Conservation (phyloP, 2,888 invertebrate genomes). For the Encarsia formosa region DNA sequence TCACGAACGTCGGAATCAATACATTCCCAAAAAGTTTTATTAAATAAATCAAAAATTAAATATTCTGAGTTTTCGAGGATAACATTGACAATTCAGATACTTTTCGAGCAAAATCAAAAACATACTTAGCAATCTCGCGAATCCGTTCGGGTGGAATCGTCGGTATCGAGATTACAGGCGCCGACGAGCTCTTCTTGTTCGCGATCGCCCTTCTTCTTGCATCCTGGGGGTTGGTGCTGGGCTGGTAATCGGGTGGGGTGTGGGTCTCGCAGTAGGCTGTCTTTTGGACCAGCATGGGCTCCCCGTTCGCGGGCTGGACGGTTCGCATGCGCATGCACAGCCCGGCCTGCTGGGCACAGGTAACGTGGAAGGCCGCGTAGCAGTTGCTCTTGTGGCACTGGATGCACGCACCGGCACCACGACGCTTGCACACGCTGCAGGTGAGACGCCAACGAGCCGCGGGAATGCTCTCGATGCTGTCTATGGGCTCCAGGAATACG, state of each 20-base stretch:
- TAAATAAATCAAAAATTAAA: neutral
- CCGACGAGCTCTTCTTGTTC: constrained; percentile 77
- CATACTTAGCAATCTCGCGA: constrained; percentile 82
- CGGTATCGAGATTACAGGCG: constrained; percentile 89
- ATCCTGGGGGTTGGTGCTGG: constrained; percentile 48
- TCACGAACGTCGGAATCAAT: too few relatives aligned
- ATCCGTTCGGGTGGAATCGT: constrained; percentile 86
- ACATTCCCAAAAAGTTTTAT: too few relatives aligned
- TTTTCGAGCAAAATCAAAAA: neutral
- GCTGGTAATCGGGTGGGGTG: constrained; percentile 64
- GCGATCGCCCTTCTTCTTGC: constrained; percentile 52
- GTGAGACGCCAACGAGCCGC: constrained; percentile 93
- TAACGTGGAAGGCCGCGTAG: constrained; percentile 97
- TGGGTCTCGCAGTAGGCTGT: constrained; percentile 96
- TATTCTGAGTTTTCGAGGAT: neutral
- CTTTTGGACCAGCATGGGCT: constrained; percentile 85
- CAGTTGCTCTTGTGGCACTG: constrained; percentile 96
- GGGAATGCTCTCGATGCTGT: constrained; percentile 94
- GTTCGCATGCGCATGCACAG: constrained; percentile 97
- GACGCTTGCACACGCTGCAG: constrained; percentile 94
- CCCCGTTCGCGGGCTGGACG: constrained; percentile 64
- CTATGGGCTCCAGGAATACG: constrained; percentile 96
- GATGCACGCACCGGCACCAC: constrained; percentile 92
- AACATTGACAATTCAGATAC: neutral
- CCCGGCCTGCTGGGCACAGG: constrained; percentile 95